Conservation (phyloP, 2,888 invertebrate genomes). For the Eupithecia pulchellata region DNA sequence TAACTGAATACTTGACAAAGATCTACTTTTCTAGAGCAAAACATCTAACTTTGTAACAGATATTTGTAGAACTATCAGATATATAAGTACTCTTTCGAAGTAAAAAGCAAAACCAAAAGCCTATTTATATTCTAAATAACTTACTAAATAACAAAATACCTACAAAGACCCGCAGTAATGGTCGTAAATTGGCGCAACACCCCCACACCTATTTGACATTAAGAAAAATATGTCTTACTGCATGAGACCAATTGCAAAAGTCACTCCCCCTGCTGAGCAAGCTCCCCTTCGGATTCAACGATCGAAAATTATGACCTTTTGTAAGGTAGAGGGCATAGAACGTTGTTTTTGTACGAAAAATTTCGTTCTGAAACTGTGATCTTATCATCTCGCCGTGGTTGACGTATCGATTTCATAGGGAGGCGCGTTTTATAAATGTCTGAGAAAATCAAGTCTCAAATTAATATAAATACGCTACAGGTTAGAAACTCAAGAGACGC, state of each 20-base stretch:
- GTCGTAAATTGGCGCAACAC: conserved; percentile 46
- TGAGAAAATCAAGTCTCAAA: background rate
- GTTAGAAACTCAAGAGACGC: background rate
- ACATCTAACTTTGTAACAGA: background rate
- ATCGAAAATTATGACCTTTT: conserved; percentile 68
- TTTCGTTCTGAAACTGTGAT: background rate
- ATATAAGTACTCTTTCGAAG: background rate
- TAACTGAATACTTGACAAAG: background rate
- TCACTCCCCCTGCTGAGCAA: conserved; percentile 60
- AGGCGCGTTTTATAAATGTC: too few species aligned
- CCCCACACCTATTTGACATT: conserved; percentile 62
- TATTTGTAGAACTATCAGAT: background rate
- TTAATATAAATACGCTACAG: background rate
- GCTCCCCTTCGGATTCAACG: conserved; percentile 64
- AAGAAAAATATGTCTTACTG: conserved; percentile 70
- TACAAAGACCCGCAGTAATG: conserved; percentile 36
- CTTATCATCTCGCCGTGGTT: background rate
- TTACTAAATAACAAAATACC: conserved; percentile 36
- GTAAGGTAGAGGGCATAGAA: conserved; percentile 48
- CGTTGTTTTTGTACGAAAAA: background rate
- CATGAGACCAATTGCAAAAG: conserved; percentile 66
- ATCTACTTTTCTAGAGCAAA: background rate
- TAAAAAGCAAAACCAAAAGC: background rate
- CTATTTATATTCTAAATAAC: conserved; percentile 2
- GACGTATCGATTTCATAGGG: background rate